These are phyloP conservation scores for Atta texana DNA, from an alignment of 1,140 invertebrate genomes.

Conservation along the genomic window DNA sequence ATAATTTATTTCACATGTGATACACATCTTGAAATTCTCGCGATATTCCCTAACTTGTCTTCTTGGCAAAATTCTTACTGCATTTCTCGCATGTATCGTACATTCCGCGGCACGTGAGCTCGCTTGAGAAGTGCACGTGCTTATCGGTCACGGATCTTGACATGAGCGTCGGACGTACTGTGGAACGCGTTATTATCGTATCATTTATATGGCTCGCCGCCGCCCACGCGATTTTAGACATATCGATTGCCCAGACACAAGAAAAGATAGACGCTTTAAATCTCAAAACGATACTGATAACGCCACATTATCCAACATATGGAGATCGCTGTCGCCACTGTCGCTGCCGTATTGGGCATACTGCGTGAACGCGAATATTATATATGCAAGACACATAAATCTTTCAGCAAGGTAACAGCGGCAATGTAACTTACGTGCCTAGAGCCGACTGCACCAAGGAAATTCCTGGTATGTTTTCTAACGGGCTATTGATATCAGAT, in stretches of 20 bases:
- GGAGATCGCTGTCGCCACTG: background rate
- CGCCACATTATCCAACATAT: slow-evolving; percentile 8
- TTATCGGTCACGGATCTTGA: slow-evolving; percentile 43
- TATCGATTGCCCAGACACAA: slow-evolving; percentile 47
- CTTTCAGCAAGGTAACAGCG: slow-evolving; percentile 62
- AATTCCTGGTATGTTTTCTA: slow-evolving; percentile 36
- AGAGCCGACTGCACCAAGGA: slow-evolving; percentile 6
- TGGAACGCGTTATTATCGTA: slow-evolving; percentile 47
- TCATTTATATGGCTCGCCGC: slow-evolving; percentile 19
- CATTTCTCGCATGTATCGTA: background rate
- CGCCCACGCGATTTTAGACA: slow-evolving; percentile 34
- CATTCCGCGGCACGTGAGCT: slow-evolving; percentile 19
- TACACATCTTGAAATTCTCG: background rate
- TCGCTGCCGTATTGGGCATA: slow-evolving; percentile 38
- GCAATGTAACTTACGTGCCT: slow-evolving; percentile 39
- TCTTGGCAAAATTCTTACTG: slow-evolving; percentile 15
- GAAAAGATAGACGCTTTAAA: slow-evolving; percentile 21
- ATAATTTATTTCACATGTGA: background rate
- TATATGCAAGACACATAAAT: slow-evolving; percentile 72
- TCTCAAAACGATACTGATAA: slow-evolving; percentile 29
- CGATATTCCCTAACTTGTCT: background rate
- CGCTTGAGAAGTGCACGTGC: slow-evolving; percentile 30
- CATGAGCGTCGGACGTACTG: slow-evolving; percentile 4
- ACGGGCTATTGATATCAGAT: background rate
- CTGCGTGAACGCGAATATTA: slow-evolving; percentile 66